Percentiles rank a stretch among this genome's conserved stretches.
phyloP scores from a whole-genome alignment of 2,888 invertebrate genomes.

The Lordiphosa andalusiaca region DNA sequence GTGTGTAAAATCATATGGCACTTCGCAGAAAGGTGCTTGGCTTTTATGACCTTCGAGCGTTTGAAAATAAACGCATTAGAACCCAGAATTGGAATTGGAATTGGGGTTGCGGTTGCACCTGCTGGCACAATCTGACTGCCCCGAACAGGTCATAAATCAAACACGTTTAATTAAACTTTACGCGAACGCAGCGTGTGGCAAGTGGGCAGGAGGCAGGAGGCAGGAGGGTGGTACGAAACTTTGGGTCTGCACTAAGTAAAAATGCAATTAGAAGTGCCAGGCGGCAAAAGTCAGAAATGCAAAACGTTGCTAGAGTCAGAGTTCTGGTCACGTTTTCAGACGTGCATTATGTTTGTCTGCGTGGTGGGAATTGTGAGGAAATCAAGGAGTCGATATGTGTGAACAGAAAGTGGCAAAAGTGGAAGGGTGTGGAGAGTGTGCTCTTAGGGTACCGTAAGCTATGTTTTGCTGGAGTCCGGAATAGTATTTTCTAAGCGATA shows the following conservation, averaged over 20 bases:
- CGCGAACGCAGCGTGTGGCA: constrained; percentile 24
- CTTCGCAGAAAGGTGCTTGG: constrained; percentile 41
- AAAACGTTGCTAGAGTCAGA: constrained; percentile 28
- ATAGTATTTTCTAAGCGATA: too few species aligned
- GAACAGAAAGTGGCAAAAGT: too few species aligned
- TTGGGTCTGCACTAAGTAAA: constrained; percentile 59
- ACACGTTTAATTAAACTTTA: constrained; percentile 71
- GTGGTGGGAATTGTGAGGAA: too few species aligned
- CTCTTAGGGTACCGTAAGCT: too few species aligned
- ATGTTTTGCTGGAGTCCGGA: too few species aligned
- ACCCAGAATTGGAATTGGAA: constrained; percentile 35
- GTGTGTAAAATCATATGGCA: constrained; percentile 42
- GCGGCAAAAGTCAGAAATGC: constrained; percentile 35
- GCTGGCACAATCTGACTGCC: constrained; percentile 23
- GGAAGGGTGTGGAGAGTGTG: too few species aligned
- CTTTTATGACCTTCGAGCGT: constrained; percentile 32
- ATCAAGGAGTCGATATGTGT: too few species aligned
- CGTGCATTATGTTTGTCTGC: constrained; percentile 51
- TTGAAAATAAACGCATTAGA: constrained; percentile 52
- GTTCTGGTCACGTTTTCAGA: background rate
- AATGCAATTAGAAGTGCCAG: constrained; percentile 64
- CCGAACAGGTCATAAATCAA: constrained; percentile 63
- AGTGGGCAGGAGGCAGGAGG: constrained; percentile 11
- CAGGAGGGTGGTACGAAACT: constrained; percentile 35
- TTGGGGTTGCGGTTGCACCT: constrained; percentile 50